A percentile compares a stretch with the other conserved stretches of the same genome.
Conservation (phyloP, 1,140 invertebrate species). For the Apis laboriosa region DNA sequence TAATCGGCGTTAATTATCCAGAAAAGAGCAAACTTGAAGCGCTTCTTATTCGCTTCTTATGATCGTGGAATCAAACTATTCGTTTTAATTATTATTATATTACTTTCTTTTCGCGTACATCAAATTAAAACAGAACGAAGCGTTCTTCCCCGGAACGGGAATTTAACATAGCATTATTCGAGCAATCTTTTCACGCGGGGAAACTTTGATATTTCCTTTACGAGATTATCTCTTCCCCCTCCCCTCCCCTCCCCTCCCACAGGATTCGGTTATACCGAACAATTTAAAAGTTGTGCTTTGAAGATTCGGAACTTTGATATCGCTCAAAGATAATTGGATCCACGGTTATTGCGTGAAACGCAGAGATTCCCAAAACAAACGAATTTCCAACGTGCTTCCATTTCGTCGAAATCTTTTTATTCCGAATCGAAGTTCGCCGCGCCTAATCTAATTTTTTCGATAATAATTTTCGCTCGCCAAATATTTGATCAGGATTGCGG, state of each 20-base stretch:
- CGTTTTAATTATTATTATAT: neutral
- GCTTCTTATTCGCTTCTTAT: neutral
- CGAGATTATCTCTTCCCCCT: neutral
- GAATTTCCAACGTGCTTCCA: neutral
- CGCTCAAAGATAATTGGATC: neutral
- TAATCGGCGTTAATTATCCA: neutral
- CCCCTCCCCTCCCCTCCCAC: no score
- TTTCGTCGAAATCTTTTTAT: neutral
- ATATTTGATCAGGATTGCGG: neutral
- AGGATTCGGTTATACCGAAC: slow-evolving; percentile 4
- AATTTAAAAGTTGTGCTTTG: slow-evolving; percentile 15
- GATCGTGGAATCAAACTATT: neutral
- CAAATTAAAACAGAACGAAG: neutral
- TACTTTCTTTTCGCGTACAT: neutral
- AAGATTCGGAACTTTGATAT: slow-evolving; percentile 23
- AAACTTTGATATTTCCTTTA: slow-evolving; percentile 9
- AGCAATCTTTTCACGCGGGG: neutral
- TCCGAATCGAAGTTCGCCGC: neutral
- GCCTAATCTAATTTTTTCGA: no score
- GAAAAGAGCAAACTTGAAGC: neutral
- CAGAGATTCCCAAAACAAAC: neutral
- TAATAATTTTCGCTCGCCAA: neutral
- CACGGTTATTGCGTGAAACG: neutral
- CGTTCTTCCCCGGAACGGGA: neutral
- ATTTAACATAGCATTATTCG: neutral